phyloP scores from a whole-genome alignment of 2,113 vertebrate genomes.

The Podiceps cristatus region DNA sequence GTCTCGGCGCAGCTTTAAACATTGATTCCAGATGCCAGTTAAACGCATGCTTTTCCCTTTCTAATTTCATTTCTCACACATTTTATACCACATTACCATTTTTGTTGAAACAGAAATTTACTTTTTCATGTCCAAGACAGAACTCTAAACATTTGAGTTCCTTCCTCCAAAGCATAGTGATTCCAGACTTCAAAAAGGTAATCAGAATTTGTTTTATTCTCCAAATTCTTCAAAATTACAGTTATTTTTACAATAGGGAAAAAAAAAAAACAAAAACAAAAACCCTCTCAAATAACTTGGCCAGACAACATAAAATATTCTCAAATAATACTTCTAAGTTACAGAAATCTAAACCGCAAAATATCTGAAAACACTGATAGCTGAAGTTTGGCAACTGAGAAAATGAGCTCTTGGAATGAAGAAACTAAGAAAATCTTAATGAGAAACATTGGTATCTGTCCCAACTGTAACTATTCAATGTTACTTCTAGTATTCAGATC shows the following conservation, averaged over 20 bases:
- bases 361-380: background rate
- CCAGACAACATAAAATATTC: background rate
- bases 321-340: background rate
- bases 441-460: background rate
- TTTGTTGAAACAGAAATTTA: background rate
- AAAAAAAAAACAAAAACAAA: too few relatives aligned
- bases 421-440: background rate
- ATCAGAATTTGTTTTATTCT: background rate
- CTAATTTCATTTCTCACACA: background rate
- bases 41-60: background rate
- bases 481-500: background rate
- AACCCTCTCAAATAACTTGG: background rate
- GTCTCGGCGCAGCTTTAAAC: background rate
- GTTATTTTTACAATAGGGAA: background rate
- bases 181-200: background rate
- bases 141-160: background rate
- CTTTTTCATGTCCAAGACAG: background rate
- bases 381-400: background rate
- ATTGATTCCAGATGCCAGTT: background rate
- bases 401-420: background rate
- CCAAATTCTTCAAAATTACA: background rate
- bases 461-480: background rate
- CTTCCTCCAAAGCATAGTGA: background rate
- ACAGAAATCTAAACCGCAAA: background rate
- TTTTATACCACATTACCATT: background rate